Percentiles rank a stretch among this genome's conserved stretches.
Evolutionary conservation across 2,888 invertebrate species (phyloP).

Genomic region (Lissocephala sabroskyi): DNA sequence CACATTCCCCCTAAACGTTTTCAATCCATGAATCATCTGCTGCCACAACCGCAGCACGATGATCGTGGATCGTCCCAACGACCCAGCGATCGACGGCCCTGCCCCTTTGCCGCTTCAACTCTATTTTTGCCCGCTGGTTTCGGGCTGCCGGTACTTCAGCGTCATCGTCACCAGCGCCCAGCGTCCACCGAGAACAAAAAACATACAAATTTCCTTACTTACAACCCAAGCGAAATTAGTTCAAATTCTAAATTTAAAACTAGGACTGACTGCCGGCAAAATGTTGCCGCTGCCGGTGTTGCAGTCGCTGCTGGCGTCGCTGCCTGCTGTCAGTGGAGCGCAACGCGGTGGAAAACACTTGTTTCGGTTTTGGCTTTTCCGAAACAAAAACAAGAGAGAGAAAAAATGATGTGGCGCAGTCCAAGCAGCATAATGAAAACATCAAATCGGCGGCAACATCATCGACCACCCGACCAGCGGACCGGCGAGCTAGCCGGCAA

Average conservation of each 20-base stretch:
- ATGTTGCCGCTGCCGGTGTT: constrained; percentile 31
- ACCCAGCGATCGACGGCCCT: constrained; percentile 7
- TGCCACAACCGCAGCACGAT: constrained; percentile 14
- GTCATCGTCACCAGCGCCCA: too few species aligned
- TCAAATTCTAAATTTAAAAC: constrained; percentile 69
- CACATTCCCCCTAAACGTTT: constrained; percentile 27
- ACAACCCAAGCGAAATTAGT: constrained; percentile 53
- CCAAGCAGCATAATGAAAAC: constrained; percentile 23
- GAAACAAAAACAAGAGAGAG: too few species aligned
- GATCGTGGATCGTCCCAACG: constrained; percentile 5
- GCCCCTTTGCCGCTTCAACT: constrained; percentile 34
- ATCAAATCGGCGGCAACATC: not conserved
- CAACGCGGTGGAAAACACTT: constrained; percentile 57
- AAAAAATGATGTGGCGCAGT: constrained; percentile 29
- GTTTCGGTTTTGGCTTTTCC: constrained; percentile 44
- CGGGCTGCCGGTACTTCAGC: constrained; percentile 25
- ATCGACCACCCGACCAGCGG: too few species aligned
- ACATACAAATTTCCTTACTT: too few species aligned
- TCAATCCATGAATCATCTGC: constrained; percentile 47
- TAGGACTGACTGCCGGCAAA: constrained; percentile 54
- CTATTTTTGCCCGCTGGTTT: constrained; percentile 47
- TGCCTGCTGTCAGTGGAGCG: constrained; percentile 42
- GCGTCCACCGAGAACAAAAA: too few species aligned
- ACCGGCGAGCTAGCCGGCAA: too few species aligned
- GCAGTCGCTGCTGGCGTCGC: constrained; percentile 8